These are phyloP conservation scores for Tethea ocularis DNA, from an alignment of 2,888 invertebrate genomes.

Conservation along the genomic window DNA sequence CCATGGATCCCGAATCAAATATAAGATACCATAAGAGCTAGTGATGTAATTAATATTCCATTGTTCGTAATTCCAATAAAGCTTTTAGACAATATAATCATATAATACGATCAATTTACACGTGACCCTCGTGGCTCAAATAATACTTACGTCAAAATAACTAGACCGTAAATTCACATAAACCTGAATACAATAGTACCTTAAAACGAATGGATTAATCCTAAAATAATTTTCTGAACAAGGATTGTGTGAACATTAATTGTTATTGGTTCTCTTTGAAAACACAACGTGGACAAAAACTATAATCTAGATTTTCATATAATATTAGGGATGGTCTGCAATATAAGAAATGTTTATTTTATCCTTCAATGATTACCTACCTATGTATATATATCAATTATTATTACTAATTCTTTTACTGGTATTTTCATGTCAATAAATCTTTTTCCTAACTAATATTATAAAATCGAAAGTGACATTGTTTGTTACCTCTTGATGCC, in stretches of 20 bases:
- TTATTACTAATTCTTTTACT: too few species aligned
- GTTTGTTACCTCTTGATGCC: too few species aligned
- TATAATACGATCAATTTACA: constrained; percentile 6
- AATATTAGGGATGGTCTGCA: too few species aligned
- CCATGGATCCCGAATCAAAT: too few species aligned
- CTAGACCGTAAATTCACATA: constrained; percentile 13
- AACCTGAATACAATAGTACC: constrained; percentile 20
- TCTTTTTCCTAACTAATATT: too few species aligned
- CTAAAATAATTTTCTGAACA: constrained; percentile 21
- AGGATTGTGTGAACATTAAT: constrained; percentile 22
- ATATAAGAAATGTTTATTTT: too few species aligned
- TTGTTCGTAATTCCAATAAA: neutral
- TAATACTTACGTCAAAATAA: constrained; percentile 11
- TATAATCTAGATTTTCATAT: too few species aligned
- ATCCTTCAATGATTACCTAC: too few species aligned
- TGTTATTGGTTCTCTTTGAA: constrained; percentile 22
- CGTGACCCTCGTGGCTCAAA: constrained; percentile 9
- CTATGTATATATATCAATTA: too few species aligned
- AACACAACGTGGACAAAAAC: too few species aligned
- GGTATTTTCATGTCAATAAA: too few species aligned
- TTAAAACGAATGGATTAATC: constrained; percentile 4
- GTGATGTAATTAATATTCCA: neutral
- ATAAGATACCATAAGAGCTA: neutral
- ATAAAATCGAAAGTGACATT: too few species aligned
- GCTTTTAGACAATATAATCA: constrained; percentile 4